Evolutionary conservation across 2,113 vertebrate species (phyloP), one percentile per base, ranked within the genome.

Genomic region (Aix galericulata): DNA sequence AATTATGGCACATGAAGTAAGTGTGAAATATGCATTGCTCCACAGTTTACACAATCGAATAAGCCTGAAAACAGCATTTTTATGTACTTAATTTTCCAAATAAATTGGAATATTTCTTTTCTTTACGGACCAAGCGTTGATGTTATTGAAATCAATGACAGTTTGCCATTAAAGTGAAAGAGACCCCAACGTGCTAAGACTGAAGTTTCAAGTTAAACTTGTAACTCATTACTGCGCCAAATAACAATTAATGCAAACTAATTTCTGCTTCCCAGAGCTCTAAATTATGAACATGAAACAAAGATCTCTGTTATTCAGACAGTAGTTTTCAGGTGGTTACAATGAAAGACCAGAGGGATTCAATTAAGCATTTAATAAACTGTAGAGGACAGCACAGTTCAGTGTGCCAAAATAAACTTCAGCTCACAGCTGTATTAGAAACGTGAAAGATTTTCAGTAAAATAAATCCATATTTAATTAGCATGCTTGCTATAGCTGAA

Each of bases 381-480:
- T 69, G 46, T 6, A 75, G 32, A 78, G 40, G 82, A 95, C 38
- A 44, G 46, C 22, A 78, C 6, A 83, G 68, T 32, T 86, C 46
- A 71, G 8, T 42, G 29, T 64, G 85, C 96, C 90, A 95, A 95
- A 88, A 95, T 42, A 85, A 95, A 96, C 76, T 71, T 74, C 90
- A 81, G 56, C 66, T 91, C 82, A 75, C 38, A 93, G 85, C 72
- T 94, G 52, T 52, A 94, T 68, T 78, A 83, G 86, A 95, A 90
- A 48, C 63, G 17, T 34, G n/a, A 95, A 96, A 84, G 74, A 68
- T 92, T 92, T 94, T 87, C 83, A 94, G 71, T 93, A 76, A 94
- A 79, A 88, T 71, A 85, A 94, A 97, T 92, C 83, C 92, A 4
- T 93, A 94, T 91, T 96, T 96, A 91, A 95, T 93, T 96, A 92